Conservation (phyloP, 2,888 invertebrate species). For the Temnothorax ravouxi region DNA sequence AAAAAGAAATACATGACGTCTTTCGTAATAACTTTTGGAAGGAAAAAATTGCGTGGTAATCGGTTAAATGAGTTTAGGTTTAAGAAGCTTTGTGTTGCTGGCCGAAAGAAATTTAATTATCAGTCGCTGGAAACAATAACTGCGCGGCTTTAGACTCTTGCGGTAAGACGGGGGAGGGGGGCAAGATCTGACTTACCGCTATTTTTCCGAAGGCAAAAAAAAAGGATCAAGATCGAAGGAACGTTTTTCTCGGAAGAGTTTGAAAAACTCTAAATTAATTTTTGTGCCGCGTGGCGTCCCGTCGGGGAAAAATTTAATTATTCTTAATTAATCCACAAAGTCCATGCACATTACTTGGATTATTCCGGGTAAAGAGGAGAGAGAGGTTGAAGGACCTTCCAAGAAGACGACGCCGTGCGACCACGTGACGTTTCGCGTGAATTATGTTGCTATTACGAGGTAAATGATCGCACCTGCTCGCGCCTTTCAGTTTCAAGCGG, state of each 20-base stretch:
- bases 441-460: slow-evolving; percentile 62
- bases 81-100: slow-evolving; percentile 64
- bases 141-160: slow-evolving; percentile 18
- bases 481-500: slow-evolving; percentile 53
- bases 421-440: slow-evolving; percentile 55
- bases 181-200: neutral
- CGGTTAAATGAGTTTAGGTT: slow-evolving; percentile 69
- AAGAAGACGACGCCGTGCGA: slow-evolving; percentile 30
- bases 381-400: slow-evolving; percentile 30
- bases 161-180: neutral
- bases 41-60: slow-evolving; percentile 62
- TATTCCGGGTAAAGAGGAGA: neutral
- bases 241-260: slow-evolving; percentile 22
- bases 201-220: slow-evolving; percentile 29
- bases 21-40: slow-evolving; percentile 17
- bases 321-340: slow-evolving; percentile 64
- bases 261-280: slow-evolving; percentile 69
- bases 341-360: slow-evolving; percentile 40
- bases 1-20: neutral
- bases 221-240: slow-evolving; percentile 19
- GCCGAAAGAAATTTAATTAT: slow-evolving; percentile 74
- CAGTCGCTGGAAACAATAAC: slow-evolving; percentile 67
- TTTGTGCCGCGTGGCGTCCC: slow-evolving; percentile 35
- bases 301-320: slow-evolving; percentile 65
- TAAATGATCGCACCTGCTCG: slow-evolving; percentile 58